Evolutionary conservation across 2,113 vertebrate species (phyloP), one percentile per base, ranked within the genome.

Genomic region (Nerophis ophidion): DNA sequence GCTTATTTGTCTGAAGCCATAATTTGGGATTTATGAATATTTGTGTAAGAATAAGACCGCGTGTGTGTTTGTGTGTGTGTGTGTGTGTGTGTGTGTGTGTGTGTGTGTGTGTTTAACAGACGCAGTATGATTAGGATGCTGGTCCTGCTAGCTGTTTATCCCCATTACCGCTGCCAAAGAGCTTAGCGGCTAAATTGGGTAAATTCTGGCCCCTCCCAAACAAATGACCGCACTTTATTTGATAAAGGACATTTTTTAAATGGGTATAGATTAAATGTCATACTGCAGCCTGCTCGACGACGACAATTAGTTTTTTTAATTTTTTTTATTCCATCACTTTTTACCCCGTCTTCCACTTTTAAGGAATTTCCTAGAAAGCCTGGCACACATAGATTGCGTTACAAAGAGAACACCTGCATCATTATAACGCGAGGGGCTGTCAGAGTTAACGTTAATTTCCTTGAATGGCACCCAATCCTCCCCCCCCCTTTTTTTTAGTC

Each of bases 221-320:
- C 82, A 80, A 89, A 89, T 89, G 78, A 87, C 79, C 81, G 12
- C 55, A 83, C 84, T 88, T 84, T 89, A 83, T 89, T 89, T 88
- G 81, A 85, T 81, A 77, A 84, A 65, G 70, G 64, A 82, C 87
- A 85, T 86, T 87, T 81, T 84, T 70, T 72, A 84, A 83, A 84
- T 81, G 75, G 77, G 70, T 76, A 69, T 50, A 60, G 65, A 81
- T 78, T 70, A 83, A 81, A 55, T 59, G 79, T 68, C 78, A 70
- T 79, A 71, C 61, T 57, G 46, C 49, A 56, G 71, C 74, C 72
- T 64, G 26, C 26, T 26, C 26, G 1, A 26, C 26, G 26, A 26
- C 26, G 3, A 26, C 52, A 76, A 52, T 72, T 72, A 69, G 71
- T 75, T 78, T 59, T n/a, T n/a, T n/a, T n/a, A n/a, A n/a, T n/a